phyloP scores from a whole-genome alignment of 1,140 invertebrate species.

The Antheraea mylitta region DNA sequence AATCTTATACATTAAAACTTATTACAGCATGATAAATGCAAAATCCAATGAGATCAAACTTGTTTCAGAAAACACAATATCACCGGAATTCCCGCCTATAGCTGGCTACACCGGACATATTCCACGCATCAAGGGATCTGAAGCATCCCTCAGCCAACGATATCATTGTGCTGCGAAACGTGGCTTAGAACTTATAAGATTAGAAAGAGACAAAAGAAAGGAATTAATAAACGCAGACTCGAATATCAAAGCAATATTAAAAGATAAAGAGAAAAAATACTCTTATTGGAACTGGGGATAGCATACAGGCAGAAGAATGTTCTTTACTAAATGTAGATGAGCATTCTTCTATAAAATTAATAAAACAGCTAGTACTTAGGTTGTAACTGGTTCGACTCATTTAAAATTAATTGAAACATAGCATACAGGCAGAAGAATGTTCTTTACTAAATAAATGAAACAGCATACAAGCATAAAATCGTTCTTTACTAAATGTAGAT shows the following conservation, averaged over 20 bases:
- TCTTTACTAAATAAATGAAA: slow-evolving; percentile 60
- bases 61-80: slow-evolving; percentile 81
- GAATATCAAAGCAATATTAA: slow-evolving; percentile 63
- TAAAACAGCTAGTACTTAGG: not conserved
- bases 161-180: slow-evolving; percentile 84
- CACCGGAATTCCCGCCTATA: slow-evolving; percentile 84
- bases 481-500: slow-evolving; percentile 71
- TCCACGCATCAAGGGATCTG: slow-evolving; percentile 82
- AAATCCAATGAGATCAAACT: too few relatives aligned
- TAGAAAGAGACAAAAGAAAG: slow-evolving; percentile 78
- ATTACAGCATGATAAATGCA: too few relatives aligned
- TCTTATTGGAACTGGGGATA: slow-evolving; percentile 78
- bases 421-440: slow-evolving; percentile 78
- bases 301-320: slow-evolving; percentile 79
- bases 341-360: slow-evolving; percentile 53
- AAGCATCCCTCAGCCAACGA: slow-evolving; percentile 83
- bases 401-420: slow-evolving; percentile 37
- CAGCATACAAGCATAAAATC: too few relatives aligned
- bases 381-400: not conserved
- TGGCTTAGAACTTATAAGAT: slow-evolving; percentile 80
- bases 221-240: slow-evolving; percentile 59
- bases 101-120: slow-evolving; percentile 87
- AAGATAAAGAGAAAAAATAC: slow-evolving; percentile 66
- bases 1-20: too few relatives aligned
- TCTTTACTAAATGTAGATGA: slow-evolving; percentile 70